Conservation (phyloP, 2,113 vertebrate genomes). For the mouse (Mus musculus) region DNA sequence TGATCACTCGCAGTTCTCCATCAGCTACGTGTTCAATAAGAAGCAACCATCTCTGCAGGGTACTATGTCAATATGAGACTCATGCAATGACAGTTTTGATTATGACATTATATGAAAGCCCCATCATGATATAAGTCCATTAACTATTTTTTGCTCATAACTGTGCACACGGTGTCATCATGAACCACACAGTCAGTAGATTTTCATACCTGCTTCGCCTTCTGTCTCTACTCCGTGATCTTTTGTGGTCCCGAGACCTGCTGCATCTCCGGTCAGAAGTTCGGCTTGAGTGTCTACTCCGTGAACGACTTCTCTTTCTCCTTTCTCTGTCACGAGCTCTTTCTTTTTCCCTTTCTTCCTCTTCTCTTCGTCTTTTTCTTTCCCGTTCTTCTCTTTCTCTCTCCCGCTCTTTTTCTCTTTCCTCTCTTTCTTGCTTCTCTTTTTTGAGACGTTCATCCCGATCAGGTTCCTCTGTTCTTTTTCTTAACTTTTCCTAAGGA, state of each 20-base stretch:
- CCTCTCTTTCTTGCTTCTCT: conserved; percentile 90
- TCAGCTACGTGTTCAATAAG: background rate
- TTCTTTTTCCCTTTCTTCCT: conserved; percentile 91
- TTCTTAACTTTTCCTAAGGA: conserved; percentile 90
- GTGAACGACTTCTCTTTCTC: conserved; percentile 94
- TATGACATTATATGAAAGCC: background rate
- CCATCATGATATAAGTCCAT: background rate
- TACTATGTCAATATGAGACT: too few species aligned
- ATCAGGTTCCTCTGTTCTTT: conserved; percentile 94
- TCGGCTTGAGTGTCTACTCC: conserved; percentile 95
- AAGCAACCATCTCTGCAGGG: background rate
- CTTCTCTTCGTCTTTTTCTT: conserved; percentile 89
- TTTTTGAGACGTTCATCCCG: conserved; percentile 93
- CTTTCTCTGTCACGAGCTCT: conserved; percentile 91
- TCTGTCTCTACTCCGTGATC: conserved; percentile 96
- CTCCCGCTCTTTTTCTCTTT: conserved; percentile 91
- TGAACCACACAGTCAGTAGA: rapidly evolving
- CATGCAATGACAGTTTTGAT: background rate
- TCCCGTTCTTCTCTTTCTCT: conserved; percentile 92
- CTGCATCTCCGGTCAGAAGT: conserved; percentile 95
- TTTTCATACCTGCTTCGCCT: conserved; percentile 94
- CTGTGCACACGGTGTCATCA: background rate
- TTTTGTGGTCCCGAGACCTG: conserved; percentile 95
- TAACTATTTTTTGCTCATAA: background rate
- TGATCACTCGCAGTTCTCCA: background rate